phyloP scores from a whole-genome alignment of 2,113 vertebrate species.

The Istiophorus platypterus region DNA sequence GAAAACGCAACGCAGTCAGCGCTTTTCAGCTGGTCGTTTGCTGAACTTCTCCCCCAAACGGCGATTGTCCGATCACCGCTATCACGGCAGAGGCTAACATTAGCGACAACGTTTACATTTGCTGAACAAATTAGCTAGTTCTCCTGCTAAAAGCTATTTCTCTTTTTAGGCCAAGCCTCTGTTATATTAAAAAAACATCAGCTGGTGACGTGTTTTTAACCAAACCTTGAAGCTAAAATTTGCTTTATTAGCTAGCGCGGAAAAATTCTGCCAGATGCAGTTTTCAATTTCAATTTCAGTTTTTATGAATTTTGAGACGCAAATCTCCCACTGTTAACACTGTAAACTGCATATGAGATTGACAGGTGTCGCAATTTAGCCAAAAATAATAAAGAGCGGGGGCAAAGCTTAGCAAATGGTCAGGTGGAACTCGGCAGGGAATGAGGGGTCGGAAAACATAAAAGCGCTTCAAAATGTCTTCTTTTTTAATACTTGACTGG shows the following conservation, averaged over 20 bases:
- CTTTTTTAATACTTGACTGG: conserved; percentile 30
- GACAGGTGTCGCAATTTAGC: neutral
- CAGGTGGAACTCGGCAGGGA: neutral
- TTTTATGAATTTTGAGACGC: neutral
- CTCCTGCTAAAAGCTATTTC: too few species aligned
- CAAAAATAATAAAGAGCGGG: neutral
- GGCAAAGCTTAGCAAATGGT: neutral
- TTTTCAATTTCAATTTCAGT: neutral
- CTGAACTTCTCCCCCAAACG: neutral
- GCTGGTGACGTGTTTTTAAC: neutral
- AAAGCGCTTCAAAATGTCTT: conserved; percentile 18
- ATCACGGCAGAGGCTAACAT: neutral
- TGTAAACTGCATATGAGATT: neutral
- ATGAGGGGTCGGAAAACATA: conserved; percentile 14
- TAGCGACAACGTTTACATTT: neutral
- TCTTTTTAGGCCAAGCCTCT: too few species aligned
- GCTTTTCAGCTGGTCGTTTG: neutral
- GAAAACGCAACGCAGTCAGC: conserved; percentile 17
- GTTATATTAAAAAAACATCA: neutral
- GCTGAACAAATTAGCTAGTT: neutral
- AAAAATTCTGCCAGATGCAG: neutral
- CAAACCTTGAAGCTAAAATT: neutral
- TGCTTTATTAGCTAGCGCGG: neutral
- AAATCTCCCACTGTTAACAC: neutral
- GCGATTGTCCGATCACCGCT: neutral